Evolutionary conservation across 2,797 vertebrate species (phyloP), one percentile per base, ranked within the genome.

Genomic region (Myripristis murdjan): DNA sequence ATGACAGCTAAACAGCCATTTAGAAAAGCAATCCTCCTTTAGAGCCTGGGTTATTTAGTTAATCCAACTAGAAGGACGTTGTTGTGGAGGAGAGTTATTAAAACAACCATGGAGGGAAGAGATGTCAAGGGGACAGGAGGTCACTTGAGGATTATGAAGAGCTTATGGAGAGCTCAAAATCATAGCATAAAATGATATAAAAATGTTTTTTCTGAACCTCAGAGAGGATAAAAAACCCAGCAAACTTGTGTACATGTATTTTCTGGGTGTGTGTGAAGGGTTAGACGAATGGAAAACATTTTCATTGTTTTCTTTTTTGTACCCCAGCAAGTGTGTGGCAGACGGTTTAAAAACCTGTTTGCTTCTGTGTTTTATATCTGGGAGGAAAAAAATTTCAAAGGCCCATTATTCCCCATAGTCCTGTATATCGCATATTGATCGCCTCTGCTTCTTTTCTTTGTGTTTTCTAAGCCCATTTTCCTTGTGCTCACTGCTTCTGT

Each of bases 1-100:
- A 71, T 49, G 59, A 71, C 18, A 49, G 53, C 43, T 28, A 43
- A 69, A 61, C 46, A 59, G 47, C 6, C 31, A 39, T 74, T 82
- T 62, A 55, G 63, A 70, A 61, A 48, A 69, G 35, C 1, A 41
- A 55, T 14, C 11, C 1, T 31, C 33, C 24, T 65, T 11, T 64
- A 68, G 74, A 5, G 12, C 54, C 12, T 51, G 14, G 41, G 31
- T 78, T 80, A 62, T 46, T 23, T 59, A 3, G 20, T 41, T 18
- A 43, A 15, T 26, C 16, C 5, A 1, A 52, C 56, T 31, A 48
- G 26, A 39, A 53, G 5, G 23, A 26, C 52, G 11, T 20, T 51
- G 35, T 39, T 60, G 14, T 7, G 2, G 33, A 18, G 9, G 8
- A 12, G 24, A 48, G 52, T 7, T 16, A 52, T 20, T 1, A 41